phyloP scores from a whole-genome alignment of 1,140 invertebrate species.

The Drosophila repletoides region DNA sequence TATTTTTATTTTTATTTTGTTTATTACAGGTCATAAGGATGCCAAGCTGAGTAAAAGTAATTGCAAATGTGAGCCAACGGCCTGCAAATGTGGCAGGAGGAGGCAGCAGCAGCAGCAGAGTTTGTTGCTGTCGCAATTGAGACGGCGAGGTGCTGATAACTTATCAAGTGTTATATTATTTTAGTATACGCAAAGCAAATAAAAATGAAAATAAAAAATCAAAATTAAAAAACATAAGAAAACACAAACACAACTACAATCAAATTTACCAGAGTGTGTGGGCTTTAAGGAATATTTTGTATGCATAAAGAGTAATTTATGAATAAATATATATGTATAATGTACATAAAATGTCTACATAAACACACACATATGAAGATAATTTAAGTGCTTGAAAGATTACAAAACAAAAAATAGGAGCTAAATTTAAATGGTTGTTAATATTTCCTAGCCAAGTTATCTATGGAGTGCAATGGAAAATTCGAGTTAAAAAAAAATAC shows the following conservation, averaged over 20 bases:
- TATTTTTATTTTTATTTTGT: constrained; percentile 11
- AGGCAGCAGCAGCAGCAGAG: constrained; percentile 36
- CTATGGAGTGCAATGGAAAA: constrained; percentile 9
- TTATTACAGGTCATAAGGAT: constrained; percentile 49
- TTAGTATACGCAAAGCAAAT: constrained; percentile 36
- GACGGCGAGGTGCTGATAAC: constrained; percentile 60
- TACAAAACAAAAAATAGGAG: not conserved
- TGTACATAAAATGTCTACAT: not conserved
- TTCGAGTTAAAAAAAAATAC: not conserved
- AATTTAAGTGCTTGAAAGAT: constrained; percentile 9
- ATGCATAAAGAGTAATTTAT: too few relatives aligned
- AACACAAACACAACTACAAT: constrained; percentile 17
- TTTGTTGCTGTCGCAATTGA: constrained; percentile 58
- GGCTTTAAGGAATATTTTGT: not conserved
- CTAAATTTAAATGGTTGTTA: constrained; percentile 21
- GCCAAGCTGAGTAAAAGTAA: constrained; percentile 37
- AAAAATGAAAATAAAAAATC: constrained; percentile 34
- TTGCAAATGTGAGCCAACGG: constrained; percentile 60
- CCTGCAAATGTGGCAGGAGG: constrained; percentile 55
- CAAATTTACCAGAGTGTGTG: constrained; percentile 1
- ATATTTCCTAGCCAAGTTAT: constrained; percentile 8
- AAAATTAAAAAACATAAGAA: constrained; percentile 24
- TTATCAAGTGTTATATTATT: constrained; percentile 74
- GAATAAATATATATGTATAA: constrained; percentile 2
- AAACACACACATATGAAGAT: not conserved